These are phyloP conservation scores for Phaedon cochleariae DNA, from an alignment of 2,888 invertebrate genomes.

Conservation along the genomic window DNA sequence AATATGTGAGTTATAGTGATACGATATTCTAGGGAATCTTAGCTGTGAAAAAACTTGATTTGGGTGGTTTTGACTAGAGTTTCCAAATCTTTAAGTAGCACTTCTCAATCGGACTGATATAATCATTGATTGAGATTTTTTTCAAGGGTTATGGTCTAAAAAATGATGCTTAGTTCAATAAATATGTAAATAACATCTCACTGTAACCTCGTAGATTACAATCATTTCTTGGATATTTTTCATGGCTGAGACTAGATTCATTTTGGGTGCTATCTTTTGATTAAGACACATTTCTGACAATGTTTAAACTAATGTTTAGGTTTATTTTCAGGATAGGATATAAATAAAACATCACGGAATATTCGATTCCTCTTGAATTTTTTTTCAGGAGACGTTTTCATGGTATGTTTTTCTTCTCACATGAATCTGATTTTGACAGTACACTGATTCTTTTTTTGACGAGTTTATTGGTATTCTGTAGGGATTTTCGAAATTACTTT, in stretches of 20 bases:
- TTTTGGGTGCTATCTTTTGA: neutral
- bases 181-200: too few species aligned
- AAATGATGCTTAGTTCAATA: too few species aligned
- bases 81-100: neutral
- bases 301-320: neutral
- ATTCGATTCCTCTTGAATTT: neutral
- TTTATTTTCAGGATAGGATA: neutral
- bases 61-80: too few species aligned
- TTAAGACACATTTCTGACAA: neutral
- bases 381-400: too few species aligned
- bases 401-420: neutral
- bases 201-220: too few species aligned
- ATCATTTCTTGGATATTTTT: too few species aligned
- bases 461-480: neutral
- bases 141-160: too few species aligned
- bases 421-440: neutral
- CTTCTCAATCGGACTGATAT: too few species aligned
- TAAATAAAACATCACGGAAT: neutral
- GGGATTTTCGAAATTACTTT: neutral
- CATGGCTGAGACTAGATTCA: neutral
- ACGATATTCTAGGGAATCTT: conserved; percentile 6
- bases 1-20: conserved; percentile 15
- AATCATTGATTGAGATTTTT: too few species aligned
- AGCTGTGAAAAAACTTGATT: neutral
- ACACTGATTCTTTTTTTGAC: neutral